Conservation (phyloP, 1,140 invertebrate genomes). For the Drosophila quadrilineata region DNA sequence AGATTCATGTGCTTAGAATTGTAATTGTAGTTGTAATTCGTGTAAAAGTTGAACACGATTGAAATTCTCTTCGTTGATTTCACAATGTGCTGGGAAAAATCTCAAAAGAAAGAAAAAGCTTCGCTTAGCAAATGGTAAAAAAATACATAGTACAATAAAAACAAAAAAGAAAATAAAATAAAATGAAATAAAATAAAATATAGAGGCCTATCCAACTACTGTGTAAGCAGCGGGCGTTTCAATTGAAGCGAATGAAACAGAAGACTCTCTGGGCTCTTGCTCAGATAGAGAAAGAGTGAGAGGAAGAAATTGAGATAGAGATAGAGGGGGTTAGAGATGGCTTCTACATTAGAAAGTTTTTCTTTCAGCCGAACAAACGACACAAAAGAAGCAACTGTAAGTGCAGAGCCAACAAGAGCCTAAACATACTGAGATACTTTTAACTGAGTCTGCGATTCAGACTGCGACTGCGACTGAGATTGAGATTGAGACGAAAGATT, state of each 20-base stretch:
- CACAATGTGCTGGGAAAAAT: conserved; percentile 60
- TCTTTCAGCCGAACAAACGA: conserved; percentile 28
- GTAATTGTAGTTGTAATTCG: conserved; percentile 21
- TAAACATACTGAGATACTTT: conserved; percentile 45
- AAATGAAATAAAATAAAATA: conserved; percentile 26
- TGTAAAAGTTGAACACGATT: conserved; percentile 25
- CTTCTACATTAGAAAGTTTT: conserved; percentile 79
- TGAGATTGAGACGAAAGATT: conserved; percentile 3
- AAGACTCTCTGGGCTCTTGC: too few relatives aligned
- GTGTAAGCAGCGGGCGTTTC: conserved; percentile 42
- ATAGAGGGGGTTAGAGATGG: conserved; percentile 16
- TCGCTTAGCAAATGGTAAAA: conserved; percentile 21
- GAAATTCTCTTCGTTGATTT: conserved; percentile 45
- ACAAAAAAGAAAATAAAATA: too few relatives aligned
- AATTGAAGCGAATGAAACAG: conserved; percentile 54
- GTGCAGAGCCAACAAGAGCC: conserved; percentile 49
- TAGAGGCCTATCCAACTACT: conserved; percentile 53
- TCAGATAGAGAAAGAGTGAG: conserved; percentile 4
- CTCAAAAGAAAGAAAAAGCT: conserved; percentile 55
- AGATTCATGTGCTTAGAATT: conserved; percentile 23
- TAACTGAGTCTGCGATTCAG: conserved; percentile 12
- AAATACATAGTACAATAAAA: too few relatives aligned
- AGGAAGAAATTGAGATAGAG: not conserved
- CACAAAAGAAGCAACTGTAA: conserved; percentile 65
- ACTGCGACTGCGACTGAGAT: not conserved